These are phyloP conservation scores for Notothenia coriiceps DNA, from an alignment of 2,113 vertebrate species.

Conservation along the genomic window DNA sequence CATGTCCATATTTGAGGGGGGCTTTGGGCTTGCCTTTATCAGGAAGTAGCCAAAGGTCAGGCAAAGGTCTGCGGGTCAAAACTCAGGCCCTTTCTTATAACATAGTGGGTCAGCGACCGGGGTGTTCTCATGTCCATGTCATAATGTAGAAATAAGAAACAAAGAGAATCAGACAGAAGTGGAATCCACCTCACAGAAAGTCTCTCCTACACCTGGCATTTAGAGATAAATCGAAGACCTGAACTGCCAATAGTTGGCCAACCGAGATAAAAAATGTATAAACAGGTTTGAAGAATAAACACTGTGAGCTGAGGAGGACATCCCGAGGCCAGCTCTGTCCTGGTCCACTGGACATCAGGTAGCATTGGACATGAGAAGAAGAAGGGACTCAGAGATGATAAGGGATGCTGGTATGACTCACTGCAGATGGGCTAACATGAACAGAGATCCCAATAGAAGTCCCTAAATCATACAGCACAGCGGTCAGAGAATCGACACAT, in stretches of 20 bases:
- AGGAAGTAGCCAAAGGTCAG: too few relatives aligned
- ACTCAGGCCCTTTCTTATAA: too few relatives aligned
- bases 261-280: slow-evolving; percentile 5
- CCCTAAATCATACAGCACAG: not conserved
- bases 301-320: slow-evolving; percentile 4
- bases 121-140: too few relatives aligned
- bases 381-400: slow-evolving; percentile 10
- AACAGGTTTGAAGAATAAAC: slow-evolving; percentile 5
- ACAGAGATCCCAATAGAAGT: not conserved
- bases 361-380: not conserved
- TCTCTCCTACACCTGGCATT: not conserved
- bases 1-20: not conserved
- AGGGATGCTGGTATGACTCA: not conserved
- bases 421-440: not conserved
- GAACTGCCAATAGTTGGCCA: not conserved
- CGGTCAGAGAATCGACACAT: slow-evolving; percentile 11
- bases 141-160: not conserved
- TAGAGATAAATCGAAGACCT: not conserved
- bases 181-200: not conserved
- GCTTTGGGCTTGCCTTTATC: too few relatives aligned
- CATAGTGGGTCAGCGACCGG: too few relatives aligned
- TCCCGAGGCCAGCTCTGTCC: slow-evolving; percentile 1
- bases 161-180: not conserved
- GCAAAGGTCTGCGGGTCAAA: too few relatives aligned
- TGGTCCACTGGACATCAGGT: slow-evolving; percentile 16